Conservation (phyloP, 2,888 invertebrate genomes). For the Melieria omissa region DNA sequence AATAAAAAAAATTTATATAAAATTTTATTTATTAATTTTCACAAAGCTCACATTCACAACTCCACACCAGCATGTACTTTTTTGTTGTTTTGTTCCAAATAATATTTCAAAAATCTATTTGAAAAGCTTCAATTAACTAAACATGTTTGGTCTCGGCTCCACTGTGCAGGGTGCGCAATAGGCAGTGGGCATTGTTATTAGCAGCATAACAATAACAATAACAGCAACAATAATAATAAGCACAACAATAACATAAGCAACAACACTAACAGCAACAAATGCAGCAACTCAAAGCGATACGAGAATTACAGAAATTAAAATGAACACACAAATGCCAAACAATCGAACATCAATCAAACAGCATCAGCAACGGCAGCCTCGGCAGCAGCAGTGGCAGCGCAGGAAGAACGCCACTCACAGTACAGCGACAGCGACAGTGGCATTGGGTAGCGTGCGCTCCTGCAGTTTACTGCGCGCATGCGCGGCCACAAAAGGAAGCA, state of each 20-base stretch:
- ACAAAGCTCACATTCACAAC: no score
- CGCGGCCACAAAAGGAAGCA: conserved; percentile 4
- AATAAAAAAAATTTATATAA: no score
- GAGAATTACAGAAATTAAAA: conserved; percentile 42
- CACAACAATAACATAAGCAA: conserved; percentile 30
- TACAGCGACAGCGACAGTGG: conserved; percentile 1
- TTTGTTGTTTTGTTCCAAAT: no score
- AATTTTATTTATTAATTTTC: no score
- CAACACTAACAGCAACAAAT: conserved; percentile 30
- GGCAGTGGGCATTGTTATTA: neutral
- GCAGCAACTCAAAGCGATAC: neutral
- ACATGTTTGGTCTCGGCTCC: no score
- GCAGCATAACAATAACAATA: conserved; percentile 14
- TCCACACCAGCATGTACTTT: no score
- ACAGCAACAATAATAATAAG: conserved; percentile 17
- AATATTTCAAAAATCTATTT: no score
- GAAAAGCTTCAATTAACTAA: no score
- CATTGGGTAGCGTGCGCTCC: neutral
- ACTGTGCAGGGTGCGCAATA: no score
- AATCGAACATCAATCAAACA: conserved; percentile 63
- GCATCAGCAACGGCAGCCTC: conserved; percentile 43
- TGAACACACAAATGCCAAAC: conserved; percentile 46
- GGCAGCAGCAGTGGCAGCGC: conserved; percentile 35
- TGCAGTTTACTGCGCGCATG: conserved; percentile 4
- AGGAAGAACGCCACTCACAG: no score